Conservation (phyloP, 2,797 vertebrate species). For the Apogon talboti region DNA sequence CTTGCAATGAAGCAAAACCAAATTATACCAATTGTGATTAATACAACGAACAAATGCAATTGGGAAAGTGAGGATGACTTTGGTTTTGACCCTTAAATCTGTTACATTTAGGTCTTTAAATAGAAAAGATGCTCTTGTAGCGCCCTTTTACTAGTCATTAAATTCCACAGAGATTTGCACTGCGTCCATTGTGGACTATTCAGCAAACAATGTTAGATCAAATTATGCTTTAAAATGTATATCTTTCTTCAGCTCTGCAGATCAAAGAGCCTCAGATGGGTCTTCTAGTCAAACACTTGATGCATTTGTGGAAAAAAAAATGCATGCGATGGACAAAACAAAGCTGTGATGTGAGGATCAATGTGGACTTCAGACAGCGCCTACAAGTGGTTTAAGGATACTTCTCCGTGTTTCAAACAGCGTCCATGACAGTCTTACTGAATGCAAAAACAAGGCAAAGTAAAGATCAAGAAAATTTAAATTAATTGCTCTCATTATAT, state of each 20-base stretch:
- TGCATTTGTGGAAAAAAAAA: background rate
- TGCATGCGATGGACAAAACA: background rate
- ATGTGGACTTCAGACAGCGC: background rate
- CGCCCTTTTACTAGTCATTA: background rate
- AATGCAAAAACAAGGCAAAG: background rate
- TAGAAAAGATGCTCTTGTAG: background rate
- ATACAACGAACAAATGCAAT: too few species aligned
- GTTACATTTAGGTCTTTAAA: too few species aligned
- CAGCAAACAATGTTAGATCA: constrained; percentile 1
- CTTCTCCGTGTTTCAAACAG: constrained; percentile 2
- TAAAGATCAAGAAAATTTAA: constrained; percentile 15
- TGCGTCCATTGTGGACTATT: background rate
- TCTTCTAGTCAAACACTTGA: background rate
- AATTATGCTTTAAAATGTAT: background rate
- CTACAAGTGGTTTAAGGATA: background rate
- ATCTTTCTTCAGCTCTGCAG: background rate
- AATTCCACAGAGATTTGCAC: background rate
- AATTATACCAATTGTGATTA: too few species aligned
- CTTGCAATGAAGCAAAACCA: too few species aligned
- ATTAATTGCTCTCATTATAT: background rate
- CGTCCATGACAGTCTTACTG: constrained; percentile 6
- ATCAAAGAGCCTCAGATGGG: constrained; percentile 4
- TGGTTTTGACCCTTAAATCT: too few species aligned
- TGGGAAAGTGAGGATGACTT: too few species aligned
- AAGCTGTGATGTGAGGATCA: background rate